Evolutionary conservation across 2,888 invertebrate genomes (phyloP).

Genomic region (Acrobasis consociella): DNA sequence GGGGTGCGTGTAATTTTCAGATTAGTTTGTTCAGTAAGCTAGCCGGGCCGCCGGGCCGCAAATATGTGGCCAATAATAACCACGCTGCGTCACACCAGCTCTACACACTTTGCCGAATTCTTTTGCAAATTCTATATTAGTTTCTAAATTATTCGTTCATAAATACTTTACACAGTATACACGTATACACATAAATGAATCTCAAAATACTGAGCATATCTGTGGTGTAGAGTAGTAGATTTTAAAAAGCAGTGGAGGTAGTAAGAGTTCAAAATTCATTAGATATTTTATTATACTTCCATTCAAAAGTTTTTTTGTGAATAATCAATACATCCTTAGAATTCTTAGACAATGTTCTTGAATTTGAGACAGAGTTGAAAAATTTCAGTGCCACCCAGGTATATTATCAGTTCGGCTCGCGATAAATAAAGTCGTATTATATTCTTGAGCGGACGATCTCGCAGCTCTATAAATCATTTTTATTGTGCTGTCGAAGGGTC

Average conservation of each 20-base stretch:
- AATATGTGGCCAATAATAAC: slow-evolving; percentile 72
- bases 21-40: slow-evolving; percentile 78
- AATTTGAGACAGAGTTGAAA: slow-evolving; percentile 39
- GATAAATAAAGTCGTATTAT: slow-evolving; percentile 77
- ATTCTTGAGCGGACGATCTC: slow-evolving; percentile 71
- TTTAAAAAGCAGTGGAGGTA: too few relatives aligned
- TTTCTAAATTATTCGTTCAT: slow-evolving; percentile 24
- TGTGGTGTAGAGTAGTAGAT: neutral
- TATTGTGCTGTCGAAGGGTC: slow-evolving; percentile 76
- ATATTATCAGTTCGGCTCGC: slow-evolving; percentile 69
- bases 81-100: slow-evolving; percentile 32
- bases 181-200: neutral
- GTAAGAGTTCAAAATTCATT: too few relatives aligned
- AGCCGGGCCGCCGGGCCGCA: slow-evolving; percentile 56
- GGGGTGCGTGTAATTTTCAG: slow-evolving; percentile 73
- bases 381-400: slow-evolving; percentile 53
- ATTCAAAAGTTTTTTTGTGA: too few relatives aligned
- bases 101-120: slow-evolving; percentile 39
- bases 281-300: too few relatives aligned
- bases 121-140: slow-evolving; percentile 27
- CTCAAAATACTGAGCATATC: neutral
- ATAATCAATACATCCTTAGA: neutral
- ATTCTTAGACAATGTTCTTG: neutral
- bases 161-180: too few relatives aligned
- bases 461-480: slow-evolving; percentile 75